Evolutionary conservation across 2,888 invertebrate species (phyloP).

Genomic region (Drosophila ustulata): DNA sequence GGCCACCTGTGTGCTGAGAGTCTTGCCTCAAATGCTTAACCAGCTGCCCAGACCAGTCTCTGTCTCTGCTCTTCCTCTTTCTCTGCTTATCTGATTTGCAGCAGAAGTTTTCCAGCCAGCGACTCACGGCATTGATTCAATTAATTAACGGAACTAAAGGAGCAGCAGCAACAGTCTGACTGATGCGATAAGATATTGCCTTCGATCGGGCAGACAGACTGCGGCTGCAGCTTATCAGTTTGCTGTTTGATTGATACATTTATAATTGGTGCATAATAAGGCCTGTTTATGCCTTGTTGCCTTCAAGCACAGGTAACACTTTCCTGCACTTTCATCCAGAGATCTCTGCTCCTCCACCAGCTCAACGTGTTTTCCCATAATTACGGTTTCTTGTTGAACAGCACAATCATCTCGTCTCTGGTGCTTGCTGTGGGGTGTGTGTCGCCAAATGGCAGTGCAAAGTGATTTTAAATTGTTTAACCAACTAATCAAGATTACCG

Average conservation of each 20-base stretch:
- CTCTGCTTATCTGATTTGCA: conserved; percentile 44
- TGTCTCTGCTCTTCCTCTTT: background rate
- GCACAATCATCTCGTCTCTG: conserved; percentile 1
- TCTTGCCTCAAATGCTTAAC: conserved; percentile 1
- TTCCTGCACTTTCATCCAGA: conserved; percentile 25
- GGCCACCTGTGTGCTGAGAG: conserved; percentile 53
- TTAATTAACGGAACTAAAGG: conserved; percentile 28
- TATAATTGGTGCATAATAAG: conserved; percentile 69
- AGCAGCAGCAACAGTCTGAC: background rate
- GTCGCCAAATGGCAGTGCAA: conserved; percentile 55
- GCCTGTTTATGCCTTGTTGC: conserved; percentile 54
- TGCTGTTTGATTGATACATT: conserved; percentile 65
- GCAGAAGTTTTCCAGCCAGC: conserved; percentile 17
- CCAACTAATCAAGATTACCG: conserved; percentile 35
- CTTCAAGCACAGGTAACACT: conserved; percentile 67
- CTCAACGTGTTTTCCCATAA: conserved; percentile 55
- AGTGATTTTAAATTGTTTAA: conserved; percentile 79
- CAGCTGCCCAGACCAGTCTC: conserved; percentile 6
- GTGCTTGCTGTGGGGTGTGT: conserved; percentile 30
- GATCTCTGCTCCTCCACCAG: background rate
- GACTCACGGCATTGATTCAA: conserved; percentile 28
- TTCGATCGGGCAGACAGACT: background rate
- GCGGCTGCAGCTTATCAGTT: background rate
- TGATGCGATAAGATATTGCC: conserved; percentile 11
- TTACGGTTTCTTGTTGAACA: conserved; percentile 33